Evolutionary conservation across 2,113 vertebrate genomes (phyloP), one percentile per base, ranked within the genome.

Genomic region (Spea multiplicata): DNA sequence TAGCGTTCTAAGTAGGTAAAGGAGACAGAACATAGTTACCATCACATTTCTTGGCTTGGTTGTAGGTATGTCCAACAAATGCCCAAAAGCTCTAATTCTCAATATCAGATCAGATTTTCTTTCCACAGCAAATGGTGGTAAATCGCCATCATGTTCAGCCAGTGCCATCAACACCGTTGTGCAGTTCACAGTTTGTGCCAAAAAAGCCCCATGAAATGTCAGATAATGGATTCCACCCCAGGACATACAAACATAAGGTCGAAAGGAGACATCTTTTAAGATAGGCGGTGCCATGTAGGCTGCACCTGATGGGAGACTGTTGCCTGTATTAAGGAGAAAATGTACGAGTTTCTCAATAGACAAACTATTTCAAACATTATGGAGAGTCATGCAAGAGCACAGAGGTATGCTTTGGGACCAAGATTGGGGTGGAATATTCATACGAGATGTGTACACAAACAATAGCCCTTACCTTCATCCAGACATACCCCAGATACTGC

Each of bases 381-480:
- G 30, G 30, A 30, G 2, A 30, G 1, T 1, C 30, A 30, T 30
- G 30, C n/a, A n/a, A n/a, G n/a, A n/a, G n/a, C 30, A 30, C 30
- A 30, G 30, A 30, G 30, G 30, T 30, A 30, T 30, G 30, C 30
- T 30, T 30, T 30, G 30, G 30, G 30, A 30, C 30, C 30, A 30
- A 30, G 30, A 30, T 30, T 30, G 30, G 30, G 30, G 30, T 30
- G 30, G 30, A 30, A 30, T 30, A 30, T 30, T 30, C 30, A 30
- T 30, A 30, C 2, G 30, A n/a, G n/a, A 30, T 30, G 30, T 16
- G 4, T 50, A 12, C 14, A 70, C 16, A 44, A 8, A 5, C 6
- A n/a, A n/a, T n/a, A 17, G 6, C 6, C 5, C 66, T 17, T 64
- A 78, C 76, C 76, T 78, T 44, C 45, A 65, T 71, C 59, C 14